Evolutionary conservation across 2,797 vertebrate genomes (phyloP).

Genomic region (Synanceia verrucosa): DNA sequence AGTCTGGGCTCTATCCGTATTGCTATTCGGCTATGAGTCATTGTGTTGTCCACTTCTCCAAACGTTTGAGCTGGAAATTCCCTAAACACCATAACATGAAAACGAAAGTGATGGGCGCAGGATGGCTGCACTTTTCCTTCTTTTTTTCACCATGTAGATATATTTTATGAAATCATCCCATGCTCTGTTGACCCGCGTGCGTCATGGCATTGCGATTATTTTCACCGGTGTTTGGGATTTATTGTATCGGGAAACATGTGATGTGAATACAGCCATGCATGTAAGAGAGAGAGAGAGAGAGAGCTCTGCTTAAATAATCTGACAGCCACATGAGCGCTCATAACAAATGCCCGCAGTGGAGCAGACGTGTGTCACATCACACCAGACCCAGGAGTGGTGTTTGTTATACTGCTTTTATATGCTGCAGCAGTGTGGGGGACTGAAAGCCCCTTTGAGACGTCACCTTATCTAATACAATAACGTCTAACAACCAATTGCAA

Average conservation of each 20-base stretch:
- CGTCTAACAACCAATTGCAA: slow-evolving; percentile 38
- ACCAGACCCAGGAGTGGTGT: slow-evolving; percentile 12
- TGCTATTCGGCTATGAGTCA: slow-evolving; percentile 34
- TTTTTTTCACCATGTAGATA: neutral
- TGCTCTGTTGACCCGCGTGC: slow-evolving; percentile 29
- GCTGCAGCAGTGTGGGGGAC: slow-evolving; percentile 8
- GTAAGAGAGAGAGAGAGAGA: too few relatives aligned
- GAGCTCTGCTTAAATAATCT: slow-evolving; percentile 32
- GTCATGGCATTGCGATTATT: slow-evolving; percentile 26
- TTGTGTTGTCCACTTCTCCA: neutral
- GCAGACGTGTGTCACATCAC: slow-evolving; percentile 35
- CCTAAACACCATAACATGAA: neutral
- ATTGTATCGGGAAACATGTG: slow-evolving; percentile 19
- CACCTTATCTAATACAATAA: slow-evolving; percentile 58
- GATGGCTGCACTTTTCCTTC: slow-evolving; percentile 25
- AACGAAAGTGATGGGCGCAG: slow-evolving; percentile 61
- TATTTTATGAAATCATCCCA: neutral
- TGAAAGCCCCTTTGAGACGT: slow-evolving; percentile 58
- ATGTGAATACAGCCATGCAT: slow-evolving; percentile 2
- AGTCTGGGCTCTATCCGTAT: neutral
- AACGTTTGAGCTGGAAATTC: slow-evolving; percentile 18
- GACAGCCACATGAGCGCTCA: slow-evolving; percentile 51
- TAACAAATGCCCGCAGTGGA: slow-evolving; percentile 71
- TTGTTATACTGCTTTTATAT: slow-evolving; percentile 27
- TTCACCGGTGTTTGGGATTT: slow-evolving; percentile 3